A percentile compares a stretch with the other conserved stretches of the same genome.
These are phyloP conservation scores for Pteruthius melanotis DNA, from an alignment of 2,113 vertebrate species.

Conservation along the genomic window DNA sequence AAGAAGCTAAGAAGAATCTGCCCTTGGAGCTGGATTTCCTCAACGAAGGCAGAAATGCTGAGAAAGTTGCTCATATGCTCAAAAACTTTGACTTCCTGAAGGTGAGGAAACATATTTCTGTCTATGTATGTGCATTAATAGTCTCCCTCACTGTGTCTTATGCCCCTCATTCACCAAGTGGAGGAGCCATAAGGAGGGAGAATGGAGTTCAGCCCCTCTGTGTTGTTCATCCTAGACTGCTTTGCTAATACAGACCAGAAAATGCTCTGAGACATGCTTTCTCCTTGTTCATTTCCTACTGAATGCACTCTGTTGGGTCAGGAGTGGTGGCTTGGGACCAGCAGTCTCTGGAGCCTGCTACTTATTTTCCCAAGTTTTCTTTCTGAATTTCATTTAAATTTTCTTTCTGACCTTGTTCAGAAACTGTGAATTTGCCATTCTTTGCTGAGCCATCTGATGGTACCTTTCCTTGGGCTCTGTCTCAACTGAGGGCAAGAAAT, in stretches of 20 bases:
- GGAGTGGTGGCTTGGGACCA: not conserved
- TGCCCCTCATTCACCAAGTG: not conserved
- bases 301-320: not conserved
- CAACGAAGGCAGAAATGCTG: conserved; percentile 93
- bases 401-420: not conserved
- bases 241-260: not conserved
- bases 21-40: conserved; percentile 95
- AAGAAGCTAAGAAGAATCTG: conserved; percentile 96
- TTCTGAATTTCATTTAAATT: not conserved
- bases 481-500: not conserved
- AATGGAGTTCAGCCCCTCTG: not conserved
- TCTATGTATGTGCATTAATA: not conserved
- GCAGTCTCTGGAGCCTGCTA: not conserved
- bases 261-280: not conserved
- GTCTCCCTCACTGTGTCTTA: not conserved
- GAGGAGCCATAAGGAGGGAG: not conserved
- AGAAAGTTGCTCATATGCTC: conserved; percentile 86
- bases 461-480: not conserved
- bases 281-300: not conserved
- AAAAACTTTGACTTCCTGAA: conserved; percentile 85
- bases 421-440: not conserved
- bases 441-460: not conserved
- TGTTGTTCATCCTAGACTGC: not conserved
- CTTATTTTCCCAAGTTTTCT: not conserved
- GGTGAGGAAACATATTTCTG: conserved; percentile 59